Base-by-base conservation (phyloP, 2,797 vertebrate species). In the Sandelia bainsii region DNA sequence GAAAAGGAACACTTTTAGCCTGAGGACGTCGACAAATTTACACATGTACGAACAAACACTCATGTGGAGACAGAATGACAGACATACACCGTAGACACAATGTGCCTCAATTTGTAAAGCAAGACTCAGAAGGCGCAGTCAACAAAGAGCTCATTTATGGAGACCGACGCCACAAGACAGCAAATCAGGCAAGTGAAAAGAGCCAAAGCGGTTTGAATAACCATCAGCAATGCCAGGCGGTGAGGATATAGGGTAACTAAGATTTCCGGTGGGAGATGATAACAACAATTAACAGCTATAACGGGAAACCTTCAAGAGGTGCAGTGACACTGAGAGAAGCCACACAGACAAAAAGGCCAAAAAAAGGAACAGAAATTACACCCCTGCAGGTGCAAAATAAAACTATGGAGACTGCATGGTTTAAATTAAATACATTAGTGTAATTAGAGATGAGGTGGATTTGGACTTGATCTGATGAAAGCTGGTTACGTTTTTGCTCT, bases 131-230 rank as follows among this genome's bases (percentile, higher is more conserved):
- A 93, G 88, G 80, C 87, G 74, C 74, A 57, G 75, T 89, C 91
- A 89, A 94, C 92, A 95, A 94, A 93, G 92, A 88, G 74, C 84
- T 90, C 86, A 91, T 93, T 93, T 93, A 91, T 92, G 83, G 72
- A 91, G 87, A 77, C 82, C 54, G 90, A 92, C 84, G 87, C 91
- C 88, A 91, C 87, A 89, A 93, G 92, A 93, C 90, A 80, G 85
- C 64, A 70, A 90, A 86, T 79, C 81, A 69, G 84, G 88, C 79
- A 76, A 82, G 90, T 77, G 83, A 87, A 86, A 87, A 70, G 84
- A 89, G 91, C 91, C 92, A 90, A 79, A 73, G 72, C 67, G 87
- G 88, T 92, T 93, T 92, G 89, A 94, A 93, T 94, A 93, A 92
- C 92, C 85, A 44, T 49, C 49, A 14, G 72, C 1, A 58, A 86